These are phyloP conservation scores for Eilema griseolum DNA, from an alignment of 2,888 invertebrate species.

Conservation along the genomic window DNA sequence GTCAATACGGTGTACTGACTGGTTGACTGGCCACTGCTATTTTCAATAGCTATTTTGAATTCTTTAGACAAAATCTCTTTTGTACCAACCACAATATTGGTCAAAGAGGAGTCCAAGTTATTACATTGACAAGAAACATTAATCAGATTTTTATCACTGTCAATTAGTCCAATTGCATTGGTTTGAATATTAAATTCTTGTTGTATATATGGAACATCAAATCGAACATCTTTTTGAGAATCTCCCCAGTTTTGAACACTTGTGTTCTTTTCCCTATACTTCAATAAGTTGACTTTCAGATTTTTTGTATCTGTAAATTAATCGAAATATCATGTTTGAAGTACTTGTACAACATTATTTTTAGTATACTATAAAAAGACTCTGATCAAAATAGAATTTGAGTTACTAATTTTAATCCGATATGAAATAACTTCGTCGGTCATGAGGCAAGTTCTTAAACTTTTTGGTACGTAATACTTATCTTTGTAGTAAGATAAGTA, in stretches of 20 bases:
- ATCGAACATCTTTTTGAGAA: conserved; percentile 16
- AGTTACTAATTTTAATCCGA: background rate
- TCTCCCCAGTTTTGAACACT: conserved; percentile 30
- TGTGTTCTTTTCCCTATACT: conserved; percentile 44
- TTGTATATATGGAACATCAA: conserved; percentile 1
- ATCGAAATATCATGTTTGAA: conserved; percentile 26
- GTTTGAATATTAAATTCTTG: background rate
- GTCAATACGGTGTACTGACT: conserved; percentile 46
- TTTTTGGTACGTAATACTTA: background rate
- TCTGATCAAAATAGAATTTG: background rate
- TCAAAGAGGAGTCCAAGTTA: conserved; percentile 20
- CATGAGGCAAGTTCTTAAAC: background rate
- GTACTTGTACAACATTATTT: background rate
- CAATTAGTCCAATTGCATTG: background rate
- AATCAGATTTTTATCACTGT: background rate
- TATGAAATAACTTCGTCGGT: background rate
- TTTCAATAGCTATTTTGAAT: conserved; percentile 33
- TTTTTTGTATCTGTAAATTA: conserved; percentile 68
- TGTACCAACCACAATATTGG: conserved; percentile 15
- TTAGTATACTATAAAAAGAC: conserved; percentile 2
- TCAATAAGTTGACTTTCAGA: conserved; percentile 52
- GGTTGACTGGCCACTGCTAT: conserved; percentile 30
- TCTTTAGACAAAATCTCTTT: conserved; percentile 25
- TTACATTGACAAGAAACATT: conserved; percentile 8
- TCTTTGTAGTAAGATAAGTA: too few relatives aligned